These are phyloP conservation scores for Anagrus nilaparvatae DNA, from an alignment of 1,140 invertebrate species.

Conservation along the genomic window DNA sequence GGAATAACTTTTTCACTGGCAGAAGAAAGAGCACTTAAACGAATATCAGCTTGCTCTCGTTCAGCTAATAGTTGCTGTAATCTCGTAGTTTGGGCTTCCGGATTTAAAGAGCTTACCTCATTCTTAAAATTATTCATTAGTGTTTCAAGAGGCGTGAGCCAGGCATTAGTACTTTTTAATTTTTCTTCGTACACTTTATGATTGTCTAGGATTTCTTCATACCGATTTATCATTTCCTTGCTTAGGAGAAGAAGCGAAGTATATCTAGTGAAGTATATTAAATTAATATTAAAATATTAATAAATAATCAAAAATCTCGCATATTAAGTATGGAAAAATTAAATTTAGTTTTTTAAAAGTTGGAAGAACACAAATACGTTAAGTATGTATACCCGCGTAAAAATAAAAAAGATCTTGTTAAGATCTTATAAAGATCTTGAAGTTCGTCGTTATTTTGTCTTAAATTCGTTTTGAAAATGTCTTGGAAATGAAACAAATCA, in stretches of 20 bases:
- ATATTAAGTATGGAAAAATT: too few relatives aligned
- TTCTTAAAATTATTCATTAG: constrained; percentile 51
- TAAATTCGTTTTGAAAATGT: too few relatives aligned
- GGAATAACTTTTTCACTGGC: constrained; percentile 79
- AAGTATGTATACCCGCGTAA: too few relatives aligned
- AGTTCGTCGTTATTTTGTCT: too few relatives aligned
- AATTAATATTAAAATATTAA: background rate
- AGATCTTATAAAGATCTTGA: too few relatives aligned
- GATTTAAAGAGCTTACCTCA: constrained; percentile 35
- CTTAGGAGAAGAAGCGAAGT: constrained; percentile 71
- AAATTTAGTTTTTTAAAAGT: too few relatives aligned
- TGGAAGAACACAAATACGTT: background rate
- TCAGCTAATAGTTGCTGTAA: constrained; percentile 71
- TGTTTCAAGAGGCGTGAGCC: constrained; percentile 68
- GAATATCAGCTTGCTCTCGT: constrained; percentile 71
- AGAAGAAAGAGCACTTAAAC: constrained; percentile 59
- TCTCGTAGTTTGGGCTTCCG: constrained; percentile 51
- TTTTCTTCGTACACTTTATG: constrained; percentile 74
- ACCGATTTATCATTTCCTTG: constrained; percentile 81
- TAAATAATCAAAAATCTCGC: constrained; percentile 6
- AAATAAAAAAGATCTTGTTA: too few relatives aligned
- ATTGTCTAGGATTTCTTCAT: constrained; percentile 75
- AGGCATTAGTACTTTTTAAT: constrained; percentile 61
- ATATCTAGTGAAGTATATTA: constrained; percentile 45
- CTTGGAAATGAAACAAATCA: too few relatives aligned